Evolutionary conservation across 2,113 vertebrate genomes (phyloP).

Genomic region (Scopus umbretta): DNA sequence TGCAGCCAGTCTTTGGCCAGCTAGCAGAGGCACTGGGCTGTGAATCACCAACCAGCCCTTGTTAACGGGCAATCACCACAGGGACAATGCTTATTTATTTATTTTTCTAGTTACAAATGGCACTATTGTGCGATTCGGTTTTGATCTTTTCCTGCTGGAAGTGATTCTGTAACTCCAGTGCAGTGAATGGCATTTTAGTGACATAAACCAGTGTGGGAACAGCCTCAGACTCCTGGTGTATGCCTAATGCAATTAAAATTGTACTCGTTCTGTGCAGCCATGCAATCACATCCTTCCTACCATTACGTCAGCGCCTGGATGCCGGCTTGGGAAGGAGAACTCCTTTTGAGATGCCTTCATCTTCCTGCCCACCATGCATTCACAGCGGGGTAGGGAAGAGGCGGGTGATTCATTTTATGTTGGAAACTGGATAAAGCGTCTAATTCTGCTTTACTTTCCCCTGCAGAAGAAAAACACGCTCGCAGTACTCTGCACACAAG

Average conservation of each 20-base stretch:
- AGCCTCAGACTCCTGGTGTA: background rate
- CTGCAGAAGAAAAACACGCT: background rate
- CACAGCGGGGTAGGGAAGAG: background rate
- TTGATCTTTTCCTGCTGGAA: slow-evolving; percentile 3
- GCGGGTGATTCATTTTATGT: background rate
- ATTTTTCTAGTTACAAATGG: background rate
- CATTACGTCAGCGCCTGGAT: background rate
- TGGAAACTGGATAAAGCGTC: background rate
- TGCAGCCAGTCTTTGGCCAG: background rate
- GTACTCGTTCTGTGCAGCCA: background rate
- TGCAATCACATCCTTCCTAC: background rate
- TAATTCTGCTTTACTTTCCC: background rate
- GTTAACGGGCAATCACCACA: background rate
- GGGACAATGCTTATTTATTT: background rate
- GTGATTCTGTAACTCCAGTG: background rate
- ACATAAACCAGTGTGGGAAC: background rate
- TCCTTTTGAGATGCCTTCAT: background rate
- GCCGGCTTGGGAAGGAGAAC: background rate
- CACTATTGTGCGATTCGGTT: background rate
- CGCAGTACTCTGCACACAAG: background rate
- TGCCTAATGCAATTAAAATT: background rate
- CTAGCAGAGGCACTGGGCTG: background rate
- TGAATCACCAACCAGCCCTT: background rate
- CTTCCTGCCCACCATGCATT: background rate
- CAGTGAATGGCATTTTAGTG: background rate